Base-by-base conservation (phyloP, 2,797 vertebrate species). In the Heliangelus exortis region DNA sequence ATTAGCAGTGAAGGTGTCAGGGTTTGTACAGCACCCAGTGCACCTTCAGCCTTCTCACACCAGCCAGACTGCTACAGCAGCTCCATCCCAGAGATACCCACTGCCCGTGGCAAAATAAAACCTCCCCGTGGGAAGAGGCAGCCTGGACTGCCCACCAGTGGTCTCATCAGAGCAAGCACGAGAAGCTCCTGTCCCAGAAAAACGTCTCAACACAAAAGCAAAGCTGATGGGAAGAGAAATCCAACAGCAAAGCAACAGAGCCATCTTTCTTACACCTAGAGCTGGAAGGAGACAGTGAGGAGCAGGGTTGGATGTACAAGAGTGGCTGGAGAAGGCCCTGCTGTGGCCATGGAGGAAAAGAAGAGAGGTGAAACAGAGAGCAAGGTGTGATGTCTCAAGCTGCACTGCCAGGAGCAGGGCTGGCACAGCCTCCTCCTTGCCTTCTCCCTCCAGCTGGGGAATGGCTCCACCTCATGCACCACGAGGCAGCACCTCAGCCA, bases 391-490 rank as follows among this genome's bases (percentile, higher is more conserved):
- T 3, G 10, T 22, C 72, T 63, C 20, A 23, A 51, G 53, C 33
- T 66, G 41, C 29, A 17, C 34, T 22, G 9, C 22, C 31, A 63
- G 22, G 18, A 84, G 8, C 48, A 68, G 84, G 31, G 20, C 50
- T 63, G 75, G 39, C 28, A 9, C 45, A 84, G 73, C 41, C 10
- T 7, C 47, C 28, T 45, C n/a, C 51, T 12, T 54, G 47, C 47
- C 28, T 31, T 51, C 29, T 14, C 39, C 13, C 9, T n/a, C 21
- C 8, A 41, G 63, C 57, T 74, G 23, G n/a, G 48, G 36, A 88
- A 74, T 0, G 2, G 33, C 76, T 53, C 47, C 18, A 36, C 4
- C 4, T 16, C 47, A 7, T 0, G 0, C 21, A 45, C 14, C 50
- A 47, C 53, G 48, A 73, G 14, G 9, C 28, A 84, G 20, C 29